A percentile compares a stretch with the other conserved stretches of the same genome.
These are phyloP conservation scores for Tolypeutes matacus DNA, from an alignment of 2,797 vertebrate species.

Conservation along the genomic window DNA sequence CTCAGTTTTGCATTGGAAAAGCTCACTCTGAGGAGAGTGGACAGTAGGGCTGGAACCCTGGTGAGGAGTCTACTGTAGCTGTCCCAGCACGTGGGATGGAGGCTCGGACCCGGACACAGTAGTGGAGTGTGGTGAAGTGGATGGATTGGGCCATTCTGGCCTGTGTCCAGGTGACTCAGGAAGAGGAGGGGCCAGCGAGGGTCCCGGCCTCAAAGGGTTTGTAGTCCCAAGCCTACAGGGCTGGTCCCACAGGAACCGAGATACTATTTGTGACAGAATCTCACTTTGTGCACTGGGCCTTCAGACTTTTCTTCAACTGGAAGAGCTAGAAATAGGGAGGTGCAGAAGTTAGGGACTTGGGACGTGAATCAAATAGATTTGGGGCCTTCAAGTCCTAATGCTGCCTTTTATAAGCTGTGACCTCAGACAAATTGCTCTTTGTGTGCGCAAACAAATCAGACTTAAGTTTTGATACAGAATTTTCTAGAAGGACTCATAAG, in stretches of 20 bases:
- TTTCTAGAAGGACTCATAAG: slow-evolving; percentile 46
- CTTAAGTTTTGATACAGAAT: not conserved
- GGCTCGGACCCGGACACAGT: not conserved
- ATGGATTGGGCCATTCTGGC: not conserved
- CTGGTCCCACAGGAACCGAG: not conserved
- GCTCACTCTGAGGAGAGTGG: not conserved
- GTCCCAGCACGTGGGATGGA: not conserved
- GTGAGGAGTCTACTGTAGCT: not conserved
- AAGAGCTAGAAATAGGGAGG: not conserved
- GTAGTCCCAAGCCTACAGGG: no score
- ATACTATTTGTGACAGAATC: not conserved
- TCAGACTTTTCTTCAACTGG: not conserved
- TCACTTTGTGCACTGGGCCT: not conserved
- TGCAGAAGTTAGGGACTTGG: not conserved
- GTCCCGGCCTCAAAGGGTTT: not conserved
- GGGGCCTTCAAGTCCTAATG: not conserved
- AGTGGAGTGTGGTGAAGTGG: not conserved
- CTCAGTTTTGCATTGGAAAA: not conserved
- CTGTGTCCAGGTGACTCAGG: not conserved
- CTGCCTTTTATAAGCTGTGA: not conserved
- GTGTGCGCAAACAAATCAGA: not conserved
- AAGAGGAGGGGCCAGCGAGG: not conserved
- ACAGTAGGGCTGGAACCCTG: not conserved
- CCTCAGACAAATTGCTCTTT: slow-evolving; percentile 11
- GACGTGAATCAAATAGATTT: not conserved